Evolutionary conservation across 2,113 vertebrate genomes (phyloP).

Genomic region (Phylloscopus trochilus): DNA sequence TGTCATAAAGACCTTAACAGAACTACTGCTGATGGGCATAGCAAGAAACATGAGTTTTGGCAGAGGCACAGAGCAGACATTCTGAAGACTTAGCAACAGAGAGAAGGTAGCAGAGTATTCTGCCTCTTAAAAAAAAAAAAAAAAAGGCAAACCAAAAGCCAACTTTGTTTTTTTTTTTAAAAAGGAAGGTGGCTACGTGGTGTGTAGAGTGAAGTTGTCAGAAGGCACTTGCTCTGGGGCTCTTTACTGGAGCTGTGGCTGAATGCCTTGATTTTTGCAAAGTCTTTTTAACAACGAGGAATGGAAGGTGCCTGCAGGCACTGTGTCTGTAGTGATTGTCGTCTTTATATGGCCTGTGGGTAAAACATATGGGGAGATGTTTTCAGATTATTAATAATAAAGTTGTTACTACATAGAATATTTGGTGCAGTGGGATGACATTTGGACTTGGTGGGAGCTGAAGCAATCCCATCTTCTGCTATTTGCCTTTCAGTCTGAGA

Average conservation of each 20-base stretch:
- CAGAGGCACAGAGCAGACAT: neutral
- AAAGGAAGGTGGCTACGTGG: neutral
- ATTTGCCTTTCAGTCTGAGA: neutral
- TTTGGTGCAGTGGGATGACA: neutral
- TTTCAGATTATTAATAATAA: neutral
- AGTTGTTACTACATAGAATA: neutral
- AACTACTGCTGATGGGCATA: neutral
- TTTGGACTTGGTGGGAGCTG: neutral
- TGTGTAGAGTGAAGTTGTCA: neutral
- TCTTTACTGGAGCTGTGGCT: neutral
- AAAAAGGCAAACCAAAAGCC: neutral
- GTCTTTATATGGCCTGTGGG: neutral
- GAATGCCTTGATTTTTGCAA: neutral
- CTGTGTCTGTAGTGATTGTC: neutral
- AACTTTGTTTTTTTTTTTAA: neutral
- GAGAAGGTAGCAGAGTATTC: neutral
- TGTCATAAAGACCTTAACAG: neutral
- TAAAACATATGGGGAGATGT: neutral
- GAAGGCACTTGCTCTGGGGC: neutral
- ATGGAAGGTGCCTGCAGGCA: neutral
- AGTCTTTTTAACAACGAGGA: neutral
- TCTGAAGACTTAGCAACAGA: neutral
- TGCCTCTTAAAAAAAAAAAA: neutral
- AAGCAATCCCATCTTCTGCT: neutral
- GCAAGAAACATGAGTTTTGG: neutral